Evolutionary conservation across 1,140 invertebrate genomes (phyloP).

Genomic region (Aethina tumida): DNA sequence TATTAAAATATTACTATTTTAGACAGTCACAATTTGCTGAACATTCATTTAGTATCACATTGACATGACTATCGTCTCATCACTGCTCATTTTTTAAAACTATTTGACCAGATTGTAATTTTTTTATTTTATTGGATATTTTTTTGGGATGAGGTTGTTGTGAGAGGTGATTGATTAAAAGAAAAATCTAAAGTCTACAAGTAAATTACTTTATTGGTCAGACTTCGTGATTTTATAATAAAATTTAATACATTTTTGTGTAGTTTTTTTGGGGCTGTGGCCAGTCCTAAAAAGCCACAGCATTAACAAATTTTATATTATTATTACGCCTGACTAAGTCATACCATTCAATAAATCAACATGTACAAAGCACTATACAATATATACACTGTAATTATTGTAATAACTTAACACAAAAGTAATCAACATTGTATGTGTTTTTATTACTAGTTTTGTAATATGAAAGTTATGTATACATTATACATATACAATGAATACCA

Average conservation of each 20-base stretch:
- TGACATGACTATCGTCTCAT: too few relatives aligned
- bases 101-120: too few relatives aligned
- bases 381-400: conserved; percentile 25
- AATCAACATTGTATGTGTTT: too few relatives aligned
- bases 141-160: too few relatives aligned
- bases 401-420: not conserved
- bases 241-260: conserved; percentile 27
- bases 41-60: too few relatives aligned
- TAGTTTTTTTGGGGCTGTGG: conserved; percentile 25
- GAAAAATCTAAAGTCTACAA: conserved; percentile 15
- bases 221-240: conserved; percentile 29
- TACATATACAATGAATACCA: not conserved
- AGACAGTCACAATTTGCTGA: too few relatives aligned
- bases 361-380: conserved; percentile 32
- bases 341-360: conserved; percentile 26
- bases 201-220: conserved; percentile 28
- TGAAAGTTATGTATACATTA: not conserved
- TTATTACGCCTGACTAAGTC: conserved; percentile 26
- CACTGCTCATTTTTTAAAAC: too few relatives aligned
- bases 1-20: too few relatives aligned
- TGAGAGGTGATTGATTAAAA: too few relatives aligned
- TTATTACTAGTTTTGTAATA: too few relatives aligned
- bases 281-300: conserved; percentile 24
- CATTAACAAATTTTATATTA: too few relatives aligned
- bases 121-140: too few relatives aligned